Percentiles rank a stretch among this genome's conserved stretches.
Conservation (phyloP, 2,797 vertebrate species). For the Podargus strigoides region DNA sequence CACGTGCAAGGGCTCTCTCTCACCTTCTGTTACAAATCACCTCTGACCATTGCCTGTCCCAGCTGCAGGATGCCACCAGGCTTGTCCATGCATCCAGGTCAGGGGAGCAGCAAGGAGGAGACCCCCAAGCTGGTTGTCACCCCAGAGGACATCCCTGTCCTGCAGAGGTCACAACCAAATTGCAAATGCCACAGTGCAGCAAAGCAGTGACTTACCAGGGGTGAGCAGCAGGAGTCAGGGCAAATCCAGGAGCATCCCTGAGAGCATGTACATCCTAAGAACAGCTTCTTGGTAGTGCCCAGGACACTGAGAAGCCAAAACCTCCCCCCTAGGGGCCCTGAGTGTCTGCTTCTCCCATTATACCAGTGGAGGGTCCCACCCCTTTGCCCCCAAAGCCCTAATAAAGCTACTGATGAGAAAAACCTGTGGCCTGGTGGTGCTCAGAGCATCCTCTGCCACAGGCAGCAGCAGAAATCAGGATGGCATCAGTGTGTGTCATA, state of each 20-base stretch:
- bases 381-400: not conserved
- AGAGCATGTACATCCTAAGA: fast-evolving
- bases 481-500: fast-evolving
- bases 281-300: fast-evolving
- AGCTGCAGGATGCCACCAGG: fast-evolving
- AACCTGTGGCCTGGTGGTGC: not conserved
- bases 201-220: not conserved
- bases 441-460: not conserved
- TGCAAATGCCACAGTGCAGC: too few species aligned
- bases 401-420: not conserved
- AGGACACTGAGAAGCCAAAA: not conserved
- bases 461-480: fast-evolving
- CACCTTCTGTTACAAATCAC: not conserved
- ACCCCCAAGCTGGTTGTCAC: fast-evolving
- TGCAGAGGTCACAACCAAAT: not conserved
- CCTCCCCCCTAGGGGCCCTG: fast-evolving
- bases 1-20: not conserved
- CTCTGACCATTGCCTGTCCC: fast-evolving
- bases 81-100: fast-evolving
- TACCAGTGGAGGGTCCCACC: not conserved
- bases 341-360: not conserved
- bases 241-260: not conserved
- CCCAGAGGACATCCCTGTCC: not conserved
- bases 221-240: not conserved
- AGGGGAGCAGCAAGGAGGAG: not conserved